Evolutionary conservation across 2,797 vertebrate genomes (phyloP).

Genomic region (Liparis tanakae): DNA sequence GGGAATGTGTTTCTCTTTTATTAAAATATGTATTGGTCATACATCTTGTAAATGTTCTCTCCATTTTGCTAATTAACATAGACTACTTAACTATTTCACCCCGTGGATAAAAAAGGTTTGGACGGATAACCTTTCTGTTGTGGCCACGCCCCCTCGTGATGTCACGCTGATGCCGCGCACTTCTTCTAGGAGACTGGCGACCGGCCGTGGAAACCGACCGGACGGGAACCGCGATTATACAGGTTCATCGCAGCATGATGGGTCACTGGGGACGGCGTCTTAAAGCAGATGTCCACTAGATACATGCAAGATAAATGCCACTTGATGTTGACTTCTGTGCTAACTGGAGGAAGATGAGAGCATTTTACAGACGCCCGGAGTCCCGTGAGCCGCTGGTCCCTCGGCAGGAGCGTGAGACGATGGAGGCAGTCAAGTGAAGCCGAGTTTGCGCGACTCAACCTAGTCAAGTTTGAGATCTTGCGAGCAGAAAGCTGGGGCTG

Average conservation of each 20-base stretch:
- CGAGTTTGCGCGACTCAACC: not conserved
- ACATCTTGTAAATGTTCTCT: too few relatives aligned
- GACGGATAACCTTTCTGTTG: not conserved
- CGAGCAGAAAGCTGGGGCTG: too few relatives aligned
- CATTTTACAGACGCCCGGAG: not conserved
- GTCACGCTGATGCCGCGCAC: not conserved
- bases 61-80: not conserved
- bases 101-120: not conserved
- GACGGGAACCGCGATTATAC: slow-evolving; percentile 55
- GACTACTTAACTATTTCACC: not conserved
- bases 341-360: not conserved
- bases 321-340: not conserved
- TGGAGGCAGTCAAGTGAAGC: not conserved
- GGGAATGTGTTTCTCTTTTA: too few relatives aligned
- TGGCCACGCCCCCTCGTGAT: not conserved
- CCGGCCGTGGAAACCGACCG: slow-evolving; percentile 34
- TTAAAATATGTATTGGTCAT: too few relatives aligned
- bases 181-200: slow-evolving; percentile 9
- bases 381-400: too few relatives aligned
- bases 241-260: slow-evolving; percentile 24
- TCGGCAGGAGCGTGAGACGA: too few relatives aligned
- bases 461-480: too few relatives aligned
- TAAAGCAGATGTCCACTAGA: not conserved
- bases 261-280: not conserved
- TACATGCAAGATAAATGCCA: not conserved